Evolutionary conservation across 2,888 invertebrate species (phyloP), one percentile per base, ranked within the genome.

Genomic region (Drosophila demipolita): DNA sequence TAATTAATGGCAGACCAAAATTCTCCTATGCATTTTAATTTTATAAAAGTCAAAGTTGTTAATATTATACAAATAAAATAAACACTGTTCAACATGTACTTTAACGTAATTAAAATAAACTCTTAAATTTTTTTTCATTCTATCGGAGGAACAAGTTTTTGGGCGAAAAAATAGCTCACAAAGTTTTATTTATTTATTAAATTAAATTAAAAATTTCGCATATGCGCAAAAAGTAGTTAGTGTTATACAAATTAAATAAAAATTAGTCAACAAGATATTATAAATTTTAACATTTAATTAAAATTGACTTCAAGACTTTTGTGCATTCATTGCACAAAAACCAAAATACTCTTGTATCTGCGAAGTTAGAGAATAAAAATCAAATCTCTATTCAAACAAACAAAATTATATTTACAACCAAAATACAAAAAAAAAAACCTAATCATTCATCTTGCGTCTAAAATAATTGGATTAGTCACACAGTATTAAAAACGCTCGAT

Each of bases 381-480:
- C 20, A 20, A 7, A 12, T 7, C 6, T 7, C 12, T 20, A 12
- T 0, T 42, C 15, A 26, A 23, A 23, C 0, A 9, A 17, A 26
- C 3, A 45, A 29, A n/a, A n/a, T 20, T 40, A 9, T n/a, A 9
- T n/a, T 40, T n/a, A n/a, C 11, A 40, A 7, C 15, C n/a, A 40
- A 35, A 26, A 23, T 8, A 38, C 36, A 55, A 35, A 7, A 6
- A 11, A 11, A 55, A 29, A 45, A 60, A 40, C 4, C 29, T 36
- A n/a, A 49, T 17, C 36, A 40, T 36, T 26, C 48, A 65, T 45
- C 38, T 76, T 53, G 33, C 17, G 17, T 48, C 3, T 26, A 0
- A 53, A 60, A 33, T 75, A 63, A 63, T 66, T 66, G 54, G 65
- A 42, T 62, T 71, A 59, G 50, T 66, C 48, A n/a, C 33, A 48